These are phyloP conservation scores for Spialia ferax DNA, from an alignment of 2,888 invertebrate genomes.

Conservation along the genomic window DNA sequence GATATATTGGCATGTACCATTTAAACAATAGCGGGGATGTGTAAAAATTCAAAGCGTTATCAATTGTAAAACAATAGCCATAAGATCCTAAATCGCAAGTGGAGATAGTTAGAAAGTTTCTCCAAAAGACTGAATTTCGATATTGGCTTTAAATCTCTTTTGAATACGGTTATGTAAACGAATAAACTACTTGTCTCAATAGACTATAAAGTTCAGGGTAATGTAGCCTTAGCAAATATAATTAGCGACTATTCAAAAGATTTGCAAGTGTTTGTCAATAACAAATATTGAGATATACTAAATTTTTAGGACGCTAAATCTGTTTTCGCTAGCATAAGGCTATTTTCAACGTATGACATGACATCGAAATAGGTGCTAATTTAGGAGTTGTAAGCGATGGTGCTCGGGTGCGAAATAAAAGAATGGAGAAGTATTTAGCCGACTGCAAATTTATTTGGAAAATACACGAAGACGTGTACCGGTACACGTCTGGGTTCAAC, in stretches of 20 bases:
- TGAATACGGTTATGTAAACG: conserved; percentile 24
- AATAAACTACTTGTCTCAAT: conserved; percentile 20
- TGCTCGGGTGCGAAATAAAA: no score
- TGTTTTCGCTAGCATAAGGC: no score
- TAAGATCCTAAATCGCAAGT: not conserved
- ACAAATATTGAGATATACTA: conserved; percentile 16
- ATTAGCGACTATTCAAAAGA: conserved; percentile 15
- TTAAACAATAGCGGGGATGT: conserved; percentile 28
- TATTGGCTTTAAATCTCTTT: conserved; percentile 1
- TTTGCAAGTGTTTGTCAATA: conserved; percentile 20
- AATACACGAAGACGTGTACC: no score
- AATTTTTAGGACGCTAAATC: conserved; percentile 10
- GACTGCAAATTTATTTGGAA: no score
- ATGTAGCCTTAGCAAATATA: conserved; percentile 16
- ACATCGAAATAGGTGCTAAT: not conserved
- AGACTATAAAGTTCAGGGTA: conserved; percentile 8
- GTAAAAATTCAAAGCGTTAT: not conserved
- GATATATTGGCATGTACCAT: conserved; percentile 30
- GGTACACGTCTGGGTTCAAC: no score
- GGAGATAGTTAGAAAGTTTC: conserved; percentile 16
- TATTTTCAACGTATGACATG: conserved; percentile 14
- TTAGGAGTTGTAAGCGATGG: no score
- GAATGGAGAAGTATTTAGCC: no score
- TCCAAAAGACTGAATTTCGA: conserved; percentile 20
- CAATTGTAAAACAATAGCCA: not conserved